A percentile compares a stretch with the other conserved stretches of the same genome.
Conservation (phyloP, 2,888 invertebrate genomes). For the Serrognathus titanus region DNA sequence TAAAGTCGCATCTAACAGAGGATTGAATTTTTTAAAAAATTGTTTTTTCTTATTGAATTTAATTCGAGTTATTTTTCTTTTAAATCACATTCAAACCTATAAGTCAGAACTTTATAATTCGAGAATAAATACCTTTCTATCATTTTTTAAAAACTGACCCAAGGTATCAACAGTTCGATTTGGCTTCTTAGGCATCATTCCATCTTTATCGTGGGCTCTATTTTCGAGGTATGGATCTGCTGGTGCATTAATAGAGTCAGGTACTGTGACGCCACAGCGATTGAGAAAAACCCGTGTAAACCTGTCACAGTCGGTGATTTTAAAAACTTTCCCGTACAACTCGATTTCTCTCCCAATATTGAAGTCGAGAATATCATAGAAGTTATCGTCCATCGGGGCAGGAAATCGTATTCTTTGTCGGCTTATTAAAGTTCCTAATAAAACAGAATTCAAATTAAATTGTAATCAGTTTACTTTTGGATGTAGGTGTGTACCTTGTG, state of each 20-base stretch:
- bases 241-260: slow-evolving; percentile 62
- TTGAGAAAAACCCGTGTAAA: slow-evolving; percentile 84
- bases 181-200: slow-evolving; percentile 49
- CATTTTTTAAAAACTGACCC: slow-evolving; percentile 79
- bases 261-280: slow-evolving; percentile 79
- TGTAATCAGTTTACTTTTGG: not conserved
- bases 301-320: slow-evolving; percentile 81
- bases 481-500: slow-evolving; percentile 61
- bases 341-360: slow-evolving; percentile 79
- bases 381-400: slow-evolving; percentile 67
- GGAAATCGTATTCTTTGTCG: slow-evolving; percentile 80
- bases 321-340: slow-evolving; percentile 76
- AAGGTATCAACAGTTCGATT: slow-evolving; percentile 62
- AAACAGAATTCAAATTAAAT: no score
- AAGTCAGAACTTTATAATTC: not conserved
- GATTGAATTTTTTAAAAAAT: no score
- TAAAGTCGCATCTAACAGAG: no score
- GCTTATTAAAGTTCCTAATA: slow-evolving; percentile 70
- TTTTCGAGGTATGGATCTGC: slow-evolving; percentile 53
- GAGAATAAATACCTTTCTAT: slow-evolving; percentile 55
- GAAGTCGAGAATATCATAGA: slow-evolving; percentile 80
- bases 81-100: no score
- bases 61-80: no score
- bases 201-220: slow-evolving; percentile 44
- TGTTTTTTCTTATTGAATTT: no score